phyloP scores from a whole-genome alignment of 2,888 invertebrate genomes.

The Saturnia pavonia region DNA sequence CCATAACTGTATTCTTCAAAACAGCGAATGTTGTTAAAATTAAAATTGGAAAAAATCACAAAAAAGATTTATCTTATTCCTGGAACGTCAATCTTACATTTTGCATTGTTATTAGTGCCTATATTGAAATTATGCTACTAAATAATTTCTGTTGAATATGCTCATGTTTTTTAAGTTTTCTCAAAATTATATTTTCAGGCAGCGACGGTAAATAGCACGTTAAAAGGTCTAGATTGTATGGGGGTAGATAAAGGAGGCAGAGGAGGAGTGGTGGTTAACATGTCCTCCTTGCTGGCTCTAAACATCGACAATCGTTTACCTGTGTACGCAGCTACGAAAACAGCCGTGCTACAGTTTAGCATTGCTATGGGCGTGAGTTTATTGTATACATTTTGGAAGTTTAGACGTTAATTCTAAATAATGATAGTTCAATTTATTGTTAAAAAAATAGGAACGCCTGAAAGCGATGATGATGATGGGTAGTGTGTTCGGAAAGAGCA shows the following conservation, averaged over 20 bases:
- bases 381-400: background rate
- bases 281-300: constrained; percentile 65
- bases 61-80: too few relatives aligned
- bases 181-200: constrained; percentile 49
- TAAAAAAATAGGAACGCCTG: too few relatives aligned
- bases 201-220: constrained; percentile 64
- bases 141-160: background rate
- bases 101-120: too few relatives aligned
- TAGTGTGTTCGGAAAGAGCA: too few relatives aligned
- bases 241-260: constrained; percentile 54
- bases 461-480: too few relatives aligned
- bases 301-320: constrained; percentile 52
- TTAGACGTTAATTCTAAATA: background rate
- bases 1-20: background rate
- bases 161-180: background rate
- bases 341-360: constrained; percentile 69
- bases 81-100: too few relatives aligned
- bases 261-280: constrained; percentile 64
- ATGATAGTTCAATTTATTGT: too few relatives aligned
- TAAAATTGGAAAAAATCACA: too few relatives aligned
- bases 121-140: background rate
- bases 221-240: constrained; percentile 62
- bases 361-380: constrained; percentile 62
- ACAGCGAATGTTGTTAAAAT: too few relatives aligned
- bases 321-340: constrained; percentile 68